Conservation (phyloP, 2,888 invertebrate genomes). For the Mamestra brassicae region DNA sequence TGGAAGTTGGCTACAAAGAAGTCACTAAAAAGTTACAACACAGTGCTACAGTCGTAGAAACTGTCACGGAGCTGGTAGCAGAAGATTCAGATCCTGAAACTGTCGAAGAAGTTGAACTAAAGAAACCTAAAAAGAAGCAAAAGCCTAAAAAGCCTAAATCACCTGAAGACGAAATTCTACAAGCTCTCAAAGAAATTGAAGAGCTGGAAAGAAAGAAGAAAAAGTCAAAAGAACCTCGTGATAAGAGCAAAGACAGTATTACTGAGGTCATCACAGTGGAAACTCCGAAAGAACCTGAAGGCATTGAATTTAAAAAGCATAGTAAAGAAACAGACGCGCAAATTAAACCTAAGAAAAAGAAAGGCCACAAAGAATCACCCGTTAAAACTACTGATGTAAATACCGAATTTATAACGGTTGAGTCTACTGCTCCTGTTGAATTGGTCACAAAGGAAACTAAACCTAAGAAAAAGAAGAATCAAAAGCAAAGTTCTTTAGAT, state of each 20-base stretch:
- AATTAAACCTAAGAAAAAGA: slow-evolving; percentile 74
- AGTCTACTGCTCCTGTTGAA: slow-evolving; percentile 50
- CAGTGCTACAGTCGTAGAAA: slow-evolving; percentile 79
- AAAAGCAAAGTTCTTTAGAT: slow-evolving; percentile 57
- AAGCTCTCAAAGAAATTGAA: slow-evolving; percentile 87
- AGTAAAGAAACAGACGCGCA: slow-evolving; percentile 58
- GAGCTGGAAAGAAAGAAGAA: slow-evolving; percentile 81
- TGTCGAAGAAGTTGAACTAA: slow-evolving; percentile 72
- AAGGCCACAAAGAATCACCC: slow-evolving; percentile 66
- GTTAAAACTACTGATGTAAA: slow-evolving; percentile 52
- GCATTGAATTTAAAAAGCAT: slow-evolving; percentile 36
- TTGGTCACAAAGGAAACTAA: slow-evolving; percentile 56
- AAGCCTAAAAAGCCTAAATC: slow-evolving; percentile 82
- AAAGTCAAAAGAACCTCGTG: slow-evolving; percentile 75
- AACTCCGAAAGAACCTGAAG: slow-evolving; percentile 26
- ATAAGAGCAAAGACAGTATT: slow-evolving; percentile 72
- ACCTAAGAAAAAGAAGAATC: slow-evolving; percentile 68
- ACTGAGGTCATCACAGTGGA: slow-evolving; percentile 48
- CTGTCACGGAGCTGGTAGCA: slow-evolving; percentile 69
- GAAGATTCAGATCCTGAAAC: slow-evolving; percentile 66
- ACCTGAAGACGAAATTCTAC: slow-evolving; percentile 84
- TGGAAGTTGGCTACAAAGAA: slow-evolving; percentile 63
- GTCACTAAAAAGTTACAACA: slow-evolving; percentile 79
- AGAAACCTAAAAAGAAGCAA: slow-evolving; percentile 83
- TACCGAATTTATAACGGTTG: slow-evolving; percentile 54